Evolutionary conservation across 2,797 vertebrate genomes (phyloP), one percentile per base, ranked within the genome.

Genomic region (Muraenolepis orangiensis): DNA sequence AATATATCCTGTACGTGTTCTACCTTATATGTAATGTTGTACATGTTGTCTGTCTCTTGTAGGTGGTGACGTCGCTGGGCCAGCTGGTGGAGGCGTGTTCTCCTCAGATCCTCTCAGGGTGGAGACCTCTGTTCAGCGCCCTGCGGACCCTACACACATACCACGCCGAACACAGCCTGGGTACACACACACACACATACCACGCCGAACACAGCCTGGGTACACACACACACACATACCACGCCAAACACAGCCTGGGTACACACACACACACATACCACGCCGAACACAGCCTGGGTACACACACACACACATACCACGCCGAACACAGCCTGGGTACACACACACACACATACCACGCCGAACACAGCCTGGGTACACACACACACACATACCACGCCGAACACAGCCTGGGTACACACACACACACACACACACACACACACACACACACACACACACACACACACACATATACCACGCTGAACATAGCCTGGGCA

Each of bases 21-120:
- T n/a, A 51, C n/a, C 18, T 6, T 38, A 38, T 38, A 38, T 38
- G 10, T 10, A 6, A 5, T 38, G 36, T 38, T 12, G 10, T 12
- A 38, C 32, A 46, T 46, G 13, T 16, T 46, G 40, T n/a, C 6
- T 51, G 18, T n/a, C 6, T 51, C 8, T 61, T 38, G n/a, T 72
- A 99, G 98, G 97, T 99, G 46, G 88, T 99, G 40, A 98, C 98
- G 0, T 99, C 98, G 0, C 96, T 99, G 2, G 97, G 96, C 0
- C 97, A 99, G 88, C 87, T 99, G 93, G 98, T 99, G 83, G 98
- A 99, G 93, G 93, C 97, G 90, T 98, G 96, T 74, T 98, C 98
- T 34, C 93, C 95, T 14, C 96, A 96, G 82, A 98, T 99, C 89
- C 95, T 98, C 84, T 99, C 98, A 0, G 98, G 98, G 0, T 99